These are phyloP conservation scores for Pardalotus punctatus DNA, from an alignment of 2,113 vertebrate species.

Conservation along the genomic window DNA sequence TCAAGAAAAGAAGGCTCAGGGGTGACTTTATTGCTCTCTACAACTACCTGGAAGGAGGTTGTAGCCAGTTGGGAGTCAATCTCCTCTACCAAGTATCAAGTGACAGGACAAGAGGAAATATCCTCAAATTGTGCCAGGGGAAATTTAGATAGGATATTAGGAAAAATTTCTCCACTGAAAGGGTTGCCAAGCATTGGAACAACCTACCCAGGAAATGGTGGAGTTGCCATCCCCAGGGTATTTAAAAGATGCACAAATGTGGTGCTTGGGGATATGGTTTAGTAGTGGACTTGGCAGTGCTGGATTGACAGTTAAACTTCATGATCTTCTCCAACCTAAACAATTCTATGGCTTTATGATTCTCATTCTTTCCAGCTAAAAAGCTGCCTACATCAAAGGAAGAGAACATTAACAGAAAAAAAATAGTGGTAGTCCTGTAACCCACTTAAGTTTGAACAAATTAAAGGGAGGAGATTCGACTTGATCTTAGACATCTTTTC, in stretches of 20 bases:
- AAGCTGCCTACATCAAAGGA: background rate
- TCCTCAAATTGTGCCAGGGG: background rate
- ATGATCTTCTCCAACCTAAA: background rate
- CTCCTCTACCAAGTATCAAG: background rate
- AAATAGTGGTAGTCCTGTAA: background rate
- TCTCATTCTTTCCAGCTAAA: background rate
- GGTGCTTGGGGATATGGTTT: background rate
- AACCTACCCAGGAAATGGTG: background rate
- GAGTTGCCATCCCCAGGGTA: background rate
- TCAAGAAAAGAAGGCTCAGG: background rate
- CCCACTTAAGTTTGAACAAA: background rate
- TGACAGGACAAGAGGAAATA: background rate
- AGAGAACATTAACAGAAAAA: background rate
- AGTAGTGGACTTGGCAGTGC: background rate
- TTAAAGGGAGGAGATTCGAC: background rate
- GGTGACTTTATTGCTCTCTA: background rate
- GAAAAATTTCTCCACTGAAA: background rate
- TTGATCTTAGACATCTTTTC: background rate
- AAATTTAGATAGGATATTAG: background rate
- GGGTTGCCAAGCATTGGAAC: background rate
- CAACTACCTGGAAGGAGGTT: background rate
- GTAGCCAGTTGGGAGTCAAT: accelerated
- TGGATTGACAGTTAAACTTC: background rate
- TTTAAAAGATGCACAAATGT: background rate
- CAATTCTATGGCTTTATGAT: background rate